Conservation (phyloP, 2,113 vertebrate genomes). For the Heterotis niloticus region DNA sequence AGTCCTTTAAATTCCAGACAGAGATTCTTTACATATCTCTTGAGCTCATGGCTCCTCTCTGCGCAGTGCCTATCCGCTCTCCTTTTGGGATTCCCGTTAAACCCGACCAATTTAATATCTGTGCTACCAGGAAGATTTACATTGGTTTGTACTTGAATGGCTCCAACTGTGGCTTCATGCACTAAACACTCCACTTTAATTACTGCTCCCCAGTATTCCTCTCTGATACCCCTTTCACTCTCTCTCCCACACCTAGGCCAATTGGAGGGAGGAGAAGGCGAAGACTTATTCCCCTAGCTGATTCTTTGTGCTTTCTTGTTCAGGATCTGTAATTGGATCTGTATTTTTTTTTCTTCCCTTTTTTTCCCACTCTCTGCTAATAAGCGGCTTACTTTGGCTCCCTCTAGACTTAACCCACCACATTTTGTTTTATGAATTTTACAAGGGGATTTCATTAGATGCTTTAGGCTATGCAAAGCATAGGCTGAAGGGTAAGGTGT, state of each 20-base stretch:
- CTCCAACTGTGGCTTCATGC: slow-evolving; percentile 92
- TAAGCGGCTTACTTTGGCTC: slow-evolving; percentile 99
- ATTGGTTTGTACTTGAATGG: slow-evolving; percentile 92
- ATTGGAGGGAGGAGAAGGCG: slow-evolving; percentile 71
- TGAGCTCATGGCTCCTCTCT: slow-evolving; percentile 87
- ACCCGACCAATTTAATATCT: slow-evolving; percentile 99
- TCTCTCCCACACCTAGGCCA: slow-evolving; percentile 84
- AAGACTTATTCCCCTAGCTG: slow-evolving; percentile 95
- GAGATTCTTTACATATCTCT: slow-evolving; percentile 99
- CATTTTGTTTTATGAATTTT: slow-evolving; percentile 99
- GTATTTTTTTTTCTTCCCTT: slow-evolving; percentile 57
- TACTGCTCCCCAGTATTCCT: slow-evolving; percentile 84
- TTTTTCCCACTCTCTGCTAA: slow-evolving; percentile 97
- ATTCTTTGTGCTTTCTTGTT: slow-evolving; percentile 91
- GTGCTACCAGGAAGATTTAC: slow-evolving; percentile 86
- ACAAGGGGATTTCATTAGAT: slow-evolving; percentile 99
- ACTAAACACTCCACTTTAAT: slow-evolving; percentile 98
- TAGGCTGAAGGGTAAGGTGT: slow-evolving; percentile 90
- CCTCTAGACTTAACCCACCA: slow-evolving; percentile 99
- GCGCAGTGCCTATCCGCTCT: slow-evolving; percentile 72
- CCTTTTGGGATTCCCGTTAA: slow-evolving; percentile 91
- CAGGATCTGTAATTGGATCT: slow-evolving; percentile 99
- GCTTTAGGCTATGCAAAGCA: slow-evolving; percentile 99
- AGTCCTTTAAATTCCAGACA: slow-evolving; percentile 98
- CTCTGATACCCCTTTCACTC: slow-evolving; percentile 69